phyloP scores from a whole-genome alignment of 2,113 vertebrate genomes.

The Phylloscopus trochiloides region DNA sequence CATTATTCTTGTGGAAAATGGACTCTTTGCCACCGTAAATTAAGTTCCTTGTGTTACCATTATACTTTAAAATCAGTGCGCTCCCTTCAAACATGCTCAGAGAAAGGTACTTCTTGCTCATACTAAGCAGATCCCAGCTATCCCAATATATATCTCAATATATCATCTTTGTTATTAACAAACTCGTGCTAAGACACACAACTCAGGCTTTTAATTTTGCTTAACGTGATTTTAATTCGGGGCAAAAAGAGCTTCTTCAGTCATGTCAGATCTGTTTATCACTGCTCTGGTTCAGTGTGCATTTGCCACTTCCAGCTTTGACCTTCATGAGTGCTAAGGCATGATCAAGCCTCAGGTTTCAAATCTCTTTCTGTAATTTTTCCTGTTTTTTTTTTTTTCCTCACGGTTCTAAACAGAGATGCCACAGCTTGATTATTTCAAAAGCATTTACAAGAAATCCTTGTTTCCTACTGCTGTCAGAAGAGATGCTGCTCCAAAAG shows the following conservation, averaged over 20 bases:
- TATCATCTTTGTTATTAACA: background rate
- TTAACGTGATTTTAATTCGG: background rate
- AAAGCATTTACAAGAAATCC: background rate
- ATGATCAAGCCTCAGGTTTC: background rate
- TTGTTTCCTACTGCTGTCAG: background rate
- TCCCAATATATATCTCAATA: background rate
- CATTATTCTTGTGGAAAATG: slow-evolving; percentile 63
- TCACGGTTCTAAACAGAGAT: background rate
- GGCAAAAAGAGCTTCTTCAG: background rate
- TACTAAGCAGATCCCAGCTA: background rate
- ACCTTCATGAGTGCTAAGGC: background rate
- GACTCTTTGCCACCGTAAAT: slow-evolving; percentile 9
- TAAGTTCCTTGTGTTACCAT: slow-evolving; percentile 60
- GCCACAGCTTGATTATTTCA: background rate
- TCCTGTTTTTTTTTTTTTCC: background rate
- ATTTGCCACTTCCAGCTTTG: background rate
- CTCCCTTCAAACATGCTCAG: slow-evolving; percentile 45
- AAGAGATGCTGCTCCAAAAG: background rate
- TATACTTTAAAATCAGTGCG: slow-evolving; percentile 58
- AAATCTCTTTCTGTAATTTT: background rate
- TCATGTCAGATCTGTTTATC: background rate
- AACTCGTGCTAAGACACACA: background rate
- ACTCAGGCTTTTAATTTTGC: background rate
- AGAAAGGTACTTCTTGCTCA: background rate
- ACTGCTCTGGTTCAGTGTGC: background rate